Evolutionary conservation across 2,888 invertebrate species (phyloP).

Genomic region (Luperina nickerlii): DNA sequence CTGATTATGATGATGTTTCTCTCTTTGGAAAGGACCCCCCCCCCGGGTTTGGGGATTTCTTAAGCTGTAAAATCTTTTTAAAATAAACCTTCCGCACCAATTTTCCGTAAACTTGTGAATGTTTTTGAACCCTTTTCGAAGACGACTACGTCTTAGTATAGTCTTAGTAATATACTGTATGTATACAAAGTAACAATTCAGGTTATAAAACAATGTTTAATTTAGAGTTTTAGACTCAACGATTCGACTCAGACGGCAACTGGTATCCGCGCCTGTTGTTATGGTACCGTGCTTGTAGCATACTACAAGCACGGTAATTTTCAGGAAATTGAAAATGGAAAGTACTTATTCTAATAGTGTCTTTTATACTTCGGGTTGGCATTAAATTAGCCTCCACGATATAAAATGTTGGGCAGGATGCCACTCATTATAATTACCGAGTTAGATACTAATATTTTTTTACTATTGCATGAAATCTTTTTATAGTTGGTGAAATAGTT

Average conservation of each 20-base stretch:
- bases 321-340: neutral
- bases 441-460: neutral
- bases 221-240: neutral
- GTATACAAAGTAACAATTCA: neutral
- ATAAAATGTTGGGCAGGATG: neutral
- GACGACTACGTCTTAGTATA: neutral
- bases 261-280: too few relatives aligned
- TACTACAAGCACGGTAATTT: neutral
- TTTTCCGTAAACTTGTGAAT: neutral
- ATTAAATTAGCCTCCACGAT: neutral
- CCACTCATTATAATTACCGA: neutral
- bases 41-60: too few relatives aligned
- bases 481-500: neutral
- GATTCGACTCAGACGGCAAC: too few relatives aligned
- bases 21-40: too few relatives aligned
- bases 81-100: too few relatives aligned
- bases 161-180: neutral
- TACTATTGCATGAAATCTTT: neutral
- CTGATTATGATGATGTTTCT: too few relatives aligned
- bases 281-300: too few relatives aligned
- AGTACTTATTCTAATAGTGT: neutral
- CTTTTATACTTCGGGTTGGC: neutral
- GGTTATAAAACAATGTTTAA: neutral
- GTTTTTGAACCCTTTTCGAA: neutral
- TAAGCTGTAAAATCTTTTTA: too few relatives aligned